A percentile compares a stretch with the other conserved stretches of the same genome.
These are phyloP conservation scores for Lineus longissimus DNA, from an alignment of 1,140 invertebrate genomes.

Conservation along the genomic window DNA sequence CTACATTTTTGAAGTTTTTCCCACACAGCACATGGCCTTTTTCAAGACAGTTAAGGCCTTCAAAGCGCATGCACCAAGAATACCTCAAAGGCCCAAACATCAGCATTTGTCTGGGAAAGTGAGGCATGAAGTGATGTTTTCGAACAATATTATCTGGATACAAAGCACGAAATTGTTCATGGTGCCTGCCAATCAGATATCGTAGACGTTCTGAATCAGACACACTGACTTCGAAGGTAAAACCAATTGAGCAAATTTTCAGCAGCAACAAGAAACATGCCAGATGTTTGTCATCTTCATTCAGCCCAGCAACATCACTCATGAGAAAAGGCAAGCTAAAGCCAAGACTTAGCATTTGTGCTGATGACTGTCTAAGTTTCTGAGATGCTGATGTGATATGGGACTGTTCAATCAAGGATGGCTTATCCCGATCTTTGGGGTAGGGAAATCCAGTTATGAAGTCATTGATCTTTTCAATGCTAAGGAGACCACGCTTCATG, in stretches of 20 bases:
- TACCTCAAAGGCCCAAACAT: neutral
- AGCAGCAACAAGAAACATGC: neutral
- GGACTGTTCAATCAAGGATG: too few relatives aligned
- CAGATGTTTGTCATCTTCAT: neutral
- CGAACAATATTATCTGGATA: slow-evolving; percentile 1
- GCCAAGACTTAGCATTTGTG: slow-evolving; percentile 1
- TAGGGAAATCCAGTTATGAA: too few relatives aligned
- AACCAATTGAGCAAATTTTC: neutral
- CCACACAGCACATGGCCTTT: neutral
- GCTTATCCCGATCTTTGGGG: too few relatives aligned
- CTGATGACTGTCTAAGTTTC: neutral
- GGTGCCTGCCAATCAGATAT: neutral
- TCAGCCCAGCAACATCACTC: neutral
- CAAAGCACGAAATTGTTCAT: neutral
- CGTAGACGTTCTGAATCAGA: neutral
- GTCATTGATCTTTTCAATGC: too few relatives aligned
- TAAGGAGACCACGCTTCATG: too few relatives aligned
- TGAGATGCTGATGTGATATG: neutral
- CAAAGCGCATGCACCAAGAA: slow-evolving; percentile 1
- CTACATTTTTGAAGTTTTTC: slow-evolving; percentile 2
- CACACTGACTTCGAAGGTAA: neutral
- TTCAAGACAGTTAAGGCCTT: neutral
- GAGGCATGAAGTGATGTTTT: neutral
- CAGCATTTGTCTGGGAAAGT: neutral
- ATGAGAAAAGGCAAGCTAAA: slow-evolving; percentile 3